These are phyloP conservation scores for Phenganax subtilis DNA, from an alignment of 92 coral and sea anemone genomes.

Conservation along the genomic window DNA sequence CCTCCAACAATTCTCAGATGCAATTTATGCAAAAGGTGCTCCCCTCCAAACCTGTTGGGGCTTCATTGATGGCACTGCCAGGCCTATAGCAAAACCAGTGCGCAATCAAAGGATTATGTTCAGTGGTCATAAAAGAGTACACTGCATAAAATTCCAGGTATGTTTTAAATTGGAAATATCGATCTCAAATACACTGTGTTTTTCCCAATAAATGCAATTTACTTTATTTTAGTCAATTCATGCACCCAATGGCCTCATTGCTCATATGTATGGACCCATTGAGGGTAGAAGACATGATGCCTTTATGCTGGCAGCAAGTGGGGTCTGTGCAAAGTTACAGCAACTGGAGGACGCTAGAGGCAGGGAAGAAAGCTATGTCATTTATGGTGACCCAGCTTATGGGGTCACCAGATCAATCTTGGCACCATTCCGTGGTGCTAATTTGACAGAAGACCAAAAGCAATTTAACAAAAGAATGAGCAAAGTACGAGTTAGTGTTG, in stretches of 20 bases:
- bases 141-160: slow-evolving; percentile 61
- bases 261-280: slow-evolving; percentile 56
- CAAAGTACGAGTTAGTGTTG: slow-evolving; percentile 54
- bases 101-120: slow-evolving; percentile 53
- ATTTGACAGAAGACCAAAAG: slow-evolving; percentile 53
- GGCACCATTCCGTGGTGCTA: slow-evolving; percentile 57
- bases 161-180: neutral
- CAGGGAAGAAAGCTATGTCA: slow-evolving; percentile 54
- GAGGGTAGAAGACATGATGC: slow-evolving; percentile 54
- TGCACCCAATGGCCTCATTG: slow-evolving; percentile 37
- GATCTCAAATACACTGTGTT: neutral
- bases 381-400: slow-evolving; percentile 57
- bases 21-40: slow-evolving; percentile 50
- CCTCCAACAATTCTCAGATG: slow-evolving; percentile 46
- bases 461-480: slow-evolving; percentile 59
- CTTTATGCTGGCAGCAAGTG: slow-evolving; percentile 58
- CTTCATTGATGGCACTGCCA: slow-evolving; percentile 55
- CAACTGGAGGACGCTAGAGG: slow-evolving; percentile 40
- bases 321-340: slow-evolving; percentile 46
- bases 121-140: slow-evolving; percentile 61
- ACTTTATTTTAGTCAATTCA: slow-evolving; percentile 12
- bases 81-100: slow-evolving; percentile 56
- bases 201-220: neutral
- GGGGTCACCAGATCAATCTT: slow-evolving; percentile 52
- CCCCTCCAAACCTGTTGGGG: slow-evolving; percentile 58